Percentiles rank a stretch among this genome's conserved stretches.
Conservation (phyloP, 2,113 vertebrate genomes). For the Heterochromis multidens region DNA sequence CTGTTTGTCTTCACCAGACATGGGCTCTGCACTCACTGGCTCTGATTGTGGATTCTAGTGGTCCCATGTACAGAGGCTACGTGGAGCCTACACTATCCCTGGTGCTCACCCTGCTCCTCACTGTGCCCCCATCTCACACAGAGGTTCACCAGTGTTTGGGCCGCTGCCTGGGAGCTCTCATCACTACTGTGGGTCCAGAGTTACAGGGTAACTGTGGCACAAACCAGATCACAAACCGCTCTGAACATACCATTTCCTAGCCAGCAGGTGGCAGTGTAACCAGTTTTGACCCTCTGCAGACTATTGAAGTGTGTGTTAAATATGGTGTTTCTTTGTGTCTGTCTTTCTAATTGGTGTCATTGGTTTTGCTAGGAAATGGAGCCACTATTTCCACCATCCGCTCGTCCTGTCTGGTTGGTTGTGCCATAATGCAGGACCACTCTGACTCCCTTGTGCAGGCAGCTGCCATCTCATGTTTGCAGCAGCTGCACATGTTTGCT, state of each 20-base stretch:
- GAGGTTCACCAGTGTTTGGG: conserved; percentile 98
- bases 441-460: conserved; percentile 96
- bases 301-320: background rate
- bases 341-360: background rate
- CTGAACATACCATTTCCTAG: background rate
- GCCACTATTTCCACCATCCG: conserved; percentile 95
- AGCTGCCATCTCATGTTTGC: conserved; percentile 96
- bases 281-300: background rate
- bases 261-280: conserved; percentile 52
- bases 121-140: conserved; percentile 93
- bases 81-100: conserved; percentile 96
- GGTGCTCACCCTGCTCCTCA: conserved; percentile 93
- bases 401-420: conserved; percentile 96
- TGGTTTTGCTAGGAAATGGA: conserved; percentile 82
- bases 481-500: conserved; percentile 99
- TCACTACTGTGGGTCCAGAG: conserved; percentile 97
- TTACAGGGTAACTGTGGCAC: conserved; percentile 83
- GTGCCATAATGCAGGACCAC: conserved; percentile 99
- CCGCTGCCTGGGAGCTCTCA: conserved; percentile 94
- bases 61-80: conserved; percentile 97
- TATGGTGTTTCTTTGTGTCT: background rate
- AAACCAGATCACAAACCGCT: background rate
- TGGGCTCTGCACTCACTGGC: conserved; percentile 98
- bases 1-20: conserved; percentile 74
- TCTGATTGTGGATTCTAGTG: conserved; percentile 97